A percentile compares a stretch with the other conserved stretches of the same genome.
Evolutionary conservation across 1,140 invertebrate genomes (phyloP).

Genomic region (Limonius californicus): DNA sequence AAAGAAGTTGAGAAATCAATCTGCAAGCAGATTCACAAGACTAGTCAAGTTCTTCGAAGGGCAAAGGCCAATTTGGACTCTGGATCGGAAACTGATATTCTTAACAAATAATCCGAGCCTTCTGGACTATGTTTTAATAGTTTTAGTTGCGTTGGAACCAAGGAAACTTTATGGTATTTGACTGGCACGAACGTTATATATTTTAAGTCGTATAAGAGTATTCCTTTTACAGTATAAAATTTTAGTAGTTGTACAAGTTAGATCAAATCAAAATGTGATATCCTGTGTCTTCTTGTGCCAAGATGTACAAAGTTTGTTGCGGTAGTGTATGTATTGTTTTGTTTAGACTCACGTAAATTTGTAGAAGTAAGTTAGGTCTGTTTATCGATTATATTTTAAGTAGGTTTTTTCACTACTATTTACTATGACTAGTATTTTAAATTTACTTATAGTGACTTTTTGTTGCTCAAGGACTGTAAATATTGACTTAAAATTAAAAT

Average conservation of each 20-base stretch:
- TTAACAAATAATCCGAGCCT: conserved; percentile 13
- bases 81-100: conserved; percentile 43
- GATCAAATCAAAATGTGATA: conserved; percentile 31
- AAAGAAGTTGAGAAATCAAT: conserved; percentile 58
- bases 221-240: too few species aligned
- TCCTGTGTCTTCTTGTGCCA: conserved; percentile 32
- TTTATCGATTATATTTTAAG: conserved; percentile 1
- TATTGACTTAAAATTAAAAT: too few species aligned
- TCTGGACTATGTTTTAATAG: neutral
- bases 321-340: too few species aligned
- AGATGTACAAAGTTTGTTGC: conserved; percentile 26
- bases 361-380: too few species aligned
- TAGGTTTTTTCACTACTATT: neutral
- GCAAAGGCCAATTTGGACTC: conserved; percentile 54
- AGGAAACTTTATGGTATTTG: neutral
- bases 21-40: conserved; percentile 61
- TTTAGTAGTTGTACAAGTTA: neutral
- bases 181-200: too few species aligned
- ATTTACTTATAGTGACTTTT: too few species aligned
- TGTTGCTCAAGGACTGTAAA: too few species aligned
- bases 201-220: too few species aligned
- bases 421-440: too few species aligned
- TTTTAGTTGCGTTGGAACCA: neutral
- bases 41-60: conserved; percentile 58
- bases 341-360: too few species aligned